These are phyloP conservation scores for Drosophila ustulata DNA, from an alignment of 2,888 invertebrate genomes.

Conservation along the genomic window DNA sequence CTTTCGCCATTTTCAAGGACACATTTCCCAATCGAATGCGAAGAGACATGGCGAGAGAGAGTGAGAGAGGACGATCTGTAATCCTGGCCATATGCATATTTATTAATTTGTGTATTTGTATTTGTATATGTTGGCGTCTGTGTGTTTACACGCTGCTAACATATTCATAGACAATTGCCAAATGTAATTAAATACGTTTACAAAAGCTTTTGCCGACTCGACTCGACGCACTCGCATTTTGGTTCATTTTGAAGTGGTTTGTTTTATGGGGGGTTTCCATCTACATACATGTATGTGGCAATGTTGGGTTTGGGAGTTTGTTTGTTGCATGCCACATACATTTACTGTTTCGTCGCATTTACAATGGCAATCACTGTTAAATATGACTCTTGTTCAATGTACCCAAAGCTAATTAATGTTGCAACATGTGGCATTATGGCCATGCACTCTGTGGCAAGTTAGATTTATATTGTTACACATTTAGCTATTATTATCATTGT, in stretches of 20 bases:
- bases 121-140: slow-evolving; percentile 30
- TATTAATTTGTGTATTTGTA: slow-evolving; percentile 67
- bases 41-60: slow-evolving; percentile 12
- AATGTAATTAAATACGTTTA: slow-evolving; percentile 75
- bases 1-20: slow-evolving; percentile 72
- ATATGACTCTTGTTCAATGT: slow-evolving; percentile 45
- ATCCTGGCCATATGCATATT: slow-evolving; percentile 64
- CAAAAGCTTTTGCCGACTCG: slow-evolving; percentile 53
- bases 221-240: slow-evolving; percentile 29
- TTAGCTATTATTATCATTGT: background rate
- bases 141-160: slow-evolving; percentile 78
- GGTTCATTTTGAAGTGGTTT: slow-evolving; percentile 16
- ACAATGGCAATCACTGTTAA: slow-evolving; percentile 54
- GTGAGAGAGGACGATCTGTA: slow-evolving; percentile 2
- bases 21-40: slow-evolving; percentile 47
- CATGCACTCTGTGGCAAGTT: slow-evolving; percentile 14
- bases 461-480: slow-evolving; percentile 12
- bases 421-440: slow-evolving; percentile 37
- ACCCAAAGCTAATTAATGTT: slow-evolving; percentile 45
- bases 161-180: slow-evolving; percentile 81
- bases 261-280: slow-evolving; percentile 7
- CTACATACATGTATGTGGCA: background rate
- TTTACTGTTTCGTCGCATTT: slow-evolving; percentile 1
- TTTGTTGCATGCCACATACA: slow-evolving; percentile 15
- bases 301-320: background rate